Conservation (phyloP, 1,140 invertebrate species). For the Helicoverpa zea region DNA sequence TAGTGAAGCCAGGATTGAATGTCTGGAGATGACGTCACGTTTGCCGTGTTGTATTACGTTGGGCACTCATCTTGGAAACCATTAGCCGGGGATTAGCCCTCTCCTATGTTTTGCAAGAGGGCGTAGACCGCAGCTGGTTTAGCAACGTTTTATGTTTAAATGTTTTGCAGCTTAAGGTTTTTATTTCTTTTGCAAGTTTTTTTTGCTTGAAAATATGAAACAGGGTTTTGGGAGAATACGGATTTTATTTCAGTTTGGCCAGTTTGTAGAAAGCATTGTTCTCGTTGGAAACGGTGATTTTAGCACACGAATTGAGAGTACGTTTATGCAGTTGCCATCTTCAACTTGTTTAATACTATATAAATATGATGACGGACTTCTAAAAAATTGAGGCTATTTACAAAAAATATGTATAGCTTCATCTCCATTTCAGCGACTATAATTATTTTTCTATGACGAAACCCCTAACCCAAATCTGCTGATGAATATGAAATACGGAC, state of each 20-base stretch:
- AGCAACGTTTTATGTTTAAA: too few relatives aligned
- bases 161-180: too few relatives aligned
- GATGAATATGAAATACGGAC: background rate
- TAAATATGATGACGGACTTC: background rate
- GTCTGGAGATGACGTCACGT: conserved; percentile 15
- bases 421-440: background rate
- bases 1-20: conserved; percentile 31
- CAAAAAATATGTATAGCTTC: background rate
- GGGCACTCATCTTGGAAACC: conserved; percentile 25
- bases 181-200: too few relatives aligned
- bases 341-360: too few relatives aligned
- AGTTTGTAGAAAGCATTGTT: too few relatives aligned
- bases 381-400: background rate
- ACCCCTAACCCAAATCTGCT: background rate
- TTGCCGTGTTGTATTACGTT: conserved; percentile 17
- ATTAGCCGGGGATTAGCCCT: conserved; percentile 16
- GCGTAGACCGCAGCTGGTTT: background rate
- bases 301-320: too few relatives aligned
- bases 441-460: background rate
- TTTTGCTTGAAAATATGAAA: too few relatives aligned
- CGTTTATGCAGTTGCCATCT: too few relatives aligned
- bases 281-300: too few relatives aligned
- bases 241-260: too few relatives aligned
- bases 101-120: background rate
- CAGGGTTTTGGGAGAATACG: too few relatives aligned